phyloP scores from a whole-genome alignment of 2,113 vertebrate genomes.

The Anseranas semipalmata region DNA sequence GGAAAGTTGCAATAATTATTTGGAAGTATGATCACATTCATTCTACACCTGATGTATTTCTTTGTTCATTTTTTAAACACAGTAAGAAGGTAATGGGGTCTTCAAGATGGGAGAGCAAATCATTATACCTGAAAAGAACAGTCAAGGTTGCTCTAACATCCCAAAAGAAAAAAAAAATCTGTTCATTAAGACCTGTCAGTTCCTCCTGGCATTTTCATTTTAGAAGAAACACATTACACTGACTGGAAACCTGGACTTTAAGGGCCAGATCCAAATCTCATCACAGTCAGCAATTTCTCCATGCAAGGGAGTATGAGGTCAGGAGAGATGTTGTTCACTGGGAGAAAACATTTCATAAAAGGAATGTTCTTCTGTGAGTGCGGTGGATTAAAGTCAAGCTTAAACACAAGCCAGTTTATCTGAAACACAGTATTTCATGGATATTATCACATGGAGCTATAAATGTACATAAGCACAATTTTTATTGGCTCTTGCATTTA shows the following conservation, averaged over 20 bases:
- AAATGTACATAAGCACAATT: neutral
- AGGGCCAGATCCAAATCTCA: neutral
- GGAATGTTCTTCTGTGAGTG: neutral
- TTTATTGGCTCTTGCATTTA: neutral
- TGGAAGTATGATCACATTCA: neutral
- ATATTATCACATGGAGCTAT: neutral
- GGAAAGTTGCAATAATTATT: neutral
- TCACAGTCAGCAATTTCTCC: neutral
- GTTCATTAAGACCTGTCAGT: neutral
- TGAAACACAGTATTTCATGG: neutral
- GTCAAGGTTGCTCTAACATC: neutral
- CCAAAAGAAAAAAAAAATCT: neutral
- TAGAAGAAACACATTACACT: neutral
- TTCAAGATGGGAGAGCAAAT: neutral
- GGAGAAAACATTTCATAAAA: neutral
- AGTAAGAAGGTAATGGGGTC: neutral
- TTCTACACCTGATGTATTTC: neutral
- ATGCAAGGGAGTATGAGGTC: neutral
- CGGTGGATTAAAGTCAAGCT: neutral
- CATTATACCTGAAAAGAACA: neutral
- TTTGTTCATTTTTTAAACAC: neutral
- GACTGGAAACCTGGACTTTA: neutral
- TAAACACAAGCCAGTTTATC: neutral
- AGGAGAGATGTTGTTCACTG: neutral
- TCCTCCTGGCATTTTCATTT: neutral